These are phyloP conservation scores for Lumbricus terrestris DNA, from an alignment of 2,888 invertebrate species.

Conservation along the genomic window DNA sequence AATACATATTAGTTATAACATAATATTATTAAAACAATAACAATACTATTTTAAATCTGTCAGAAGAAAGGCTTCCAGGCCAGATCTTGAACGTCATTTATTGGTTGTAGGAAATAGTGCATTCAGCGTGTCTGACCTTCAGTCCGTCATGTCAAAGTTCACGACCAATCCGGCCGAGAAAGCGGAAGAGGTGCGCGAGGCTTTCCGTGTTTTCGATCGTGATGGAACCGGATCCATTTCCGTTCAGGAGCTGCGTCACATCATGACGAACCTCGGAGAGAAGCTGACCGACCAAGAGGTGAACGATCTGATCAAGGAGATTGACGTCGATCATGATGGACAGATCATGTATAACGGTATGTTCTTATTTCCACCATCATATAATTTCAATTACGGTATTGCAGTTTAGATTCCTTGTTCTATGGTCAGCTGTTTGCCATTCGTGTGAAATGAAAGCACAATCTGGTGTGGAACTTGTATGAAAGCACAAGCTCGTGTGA, in stretches of 20 bases:
- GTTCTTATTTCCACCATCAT: neutral
- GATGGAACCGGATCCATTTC: constrained; percentile 99
- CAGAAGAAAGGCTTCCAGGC: no score
- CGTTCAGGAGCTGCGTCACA: constrained; percentile 95
- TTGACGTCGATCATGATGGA: constrained; percentile 97
- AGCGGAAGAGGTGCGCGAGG: constrained; percentile 97
- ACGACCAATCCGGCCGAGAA: constrained; percentile 82
- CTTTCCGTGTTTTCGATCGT: constrained; percentile 96
- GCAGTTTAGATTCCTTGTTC: neutral
- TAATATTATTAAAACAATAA: no score
- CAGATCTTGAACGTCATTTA: neutral
- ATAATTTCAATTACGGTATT: neutral
- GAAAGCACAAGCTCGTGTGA: no score
- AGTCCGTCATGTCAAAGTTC: constrained; percentile 99
- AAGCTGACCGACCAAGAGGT: constrained; percentile 98
- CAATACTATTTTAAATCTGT: no score
- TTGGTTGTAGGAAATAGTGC: constrained; percentile 69
- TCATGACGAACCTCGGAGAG: constrained; percentile 99
- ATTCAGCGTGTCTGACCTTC: constrained; percentile 98
- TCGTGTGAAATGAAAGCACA: neutral
- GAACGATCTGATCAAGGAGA: constrained; percentile 98
- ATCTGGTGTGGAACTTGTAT: no score
- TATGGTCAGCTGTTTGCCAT: no score
- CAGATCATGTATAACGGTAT: constrained; percentile 91
- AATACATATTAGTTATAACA: no score